phyloP scores from a whole-genome alignment of 1,140 invertebrate species.

The Oryzaephilus surinamensis region DNA sequence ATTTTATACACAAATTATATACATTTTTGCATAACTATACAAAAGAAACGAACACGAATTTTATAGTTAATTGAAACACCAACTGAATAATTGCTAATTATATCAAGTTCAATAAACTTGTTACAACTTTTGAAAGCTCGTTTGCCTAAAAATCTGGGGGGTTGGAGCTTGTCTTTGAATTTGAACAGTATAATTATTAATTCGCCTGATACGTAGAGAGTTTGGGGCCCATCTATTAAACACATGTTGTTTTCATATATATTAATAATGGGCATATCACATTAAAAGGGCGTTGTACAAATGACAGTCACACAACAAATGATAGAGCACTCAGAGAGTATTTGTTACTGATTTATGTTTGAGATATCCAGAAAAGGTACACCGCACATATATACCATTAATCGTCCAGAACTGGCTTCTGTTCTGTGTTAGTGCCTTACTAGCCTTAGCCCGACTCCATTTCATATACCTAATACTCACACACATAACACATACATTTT shows the following conservation, averaged over 20 bases:
- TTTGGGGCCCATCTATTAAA: neutral
- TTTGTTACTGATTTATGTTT: conserved; percentile 31
- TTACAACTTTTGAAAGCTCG: too few species aligned
- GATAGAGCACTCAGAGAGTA: conserved; percentile 27
- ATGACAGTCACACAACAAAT: conserved; percentile 29
- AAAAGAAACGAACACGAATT: too few species aligned
- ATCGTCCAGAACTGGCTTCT: conserved; percentile 24
- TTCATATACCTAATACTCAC: too few species aligned
- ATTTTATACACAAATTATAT: too few species aligned
- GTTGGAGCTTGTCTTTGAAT: too few species aligned
- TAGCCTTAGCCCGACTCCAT: too few species aligned
- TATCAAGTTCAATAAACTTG: too few species aligned
- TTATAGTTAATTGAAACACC: too few species aligned
- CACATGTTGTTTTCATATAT: conserved; percentile 12
- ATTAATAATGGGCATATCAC: conserved; percentile 11
- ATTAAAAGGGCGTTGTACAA: conserved; percentile 22
- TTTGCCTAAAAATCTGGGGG: too few species aligned
- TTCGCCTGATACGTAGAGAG: neutral
- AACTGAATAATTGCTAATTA: too few species aligned
- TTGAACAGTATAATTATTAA: neutral
- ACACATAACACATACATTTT: neutral
- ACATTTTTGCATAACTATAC: too few species aligned
- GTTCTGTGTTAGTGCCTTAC: conserved; percentile 10
- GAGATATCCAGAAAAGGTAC: conserved; percentile 31
- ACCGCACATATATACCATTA: conserved; percentile 31